Evolutionary conservation across 2,113 vertebrate genomes (phyloP), one percentile per base, ranked within the genome.

Genomic region (Etheostoma spectabile): DNA sequence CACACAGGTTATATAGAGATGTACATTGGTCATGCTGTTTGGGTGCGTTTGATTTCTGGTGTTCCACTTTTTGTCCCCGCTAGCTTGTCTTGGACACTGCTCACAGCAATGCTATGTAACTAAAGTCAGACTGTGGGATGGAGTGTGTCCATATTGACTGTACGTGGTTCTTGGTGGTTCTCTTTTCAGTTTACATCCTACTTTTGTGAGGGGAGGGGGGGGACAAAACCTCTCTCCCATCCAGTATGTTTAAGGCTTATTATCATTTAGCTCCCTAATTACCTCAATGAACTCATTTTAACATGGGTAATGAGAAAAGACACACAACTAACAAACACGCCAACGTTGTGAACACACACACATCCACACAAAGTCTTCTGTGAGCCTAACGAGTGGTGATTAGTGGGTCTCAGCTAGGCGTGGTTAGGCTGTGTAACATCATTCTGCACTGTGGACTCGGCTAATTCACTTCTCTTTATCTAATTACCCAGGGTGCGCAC

Each of bases 401-500:
- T 96, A 97, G 96, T 95, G 96, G 92, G 93, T 96, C 95, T 94
- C 95, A 92, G 93, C 85, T 89, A 95, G 94, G 93, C 90, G 91
- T 93, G 91, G 92, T 91, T 88, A 95, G 95, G 92, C 96, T 95
- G 95, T 93, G 95, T 94, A 96, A 96, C 96, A 96, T 91, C 94
- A 94, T 81, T 87, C 95, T 96, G 95, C 95, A 86, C 59, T 94
- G 95, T 96, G 97, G 96, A 97, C 96, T 96, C 96, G 95, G 95
- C 94, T 96, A 96, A 98, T 98, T 98, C 96, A 96, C 95, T 96
- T 94, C 91, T 92, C 93, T 96, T 97, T 96, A 97, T 96, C 95
- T 97, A 96, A 98, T 98, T 98, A 97, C 95, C 95, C 95, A 91
- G 95, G 86, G 82, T 88, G 63, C 52, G 8, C 89, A 89, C 91